phyloP scores from a whole-genome alignment of 2,888 invertebrate species.

The Gibbula magus region DNA sequence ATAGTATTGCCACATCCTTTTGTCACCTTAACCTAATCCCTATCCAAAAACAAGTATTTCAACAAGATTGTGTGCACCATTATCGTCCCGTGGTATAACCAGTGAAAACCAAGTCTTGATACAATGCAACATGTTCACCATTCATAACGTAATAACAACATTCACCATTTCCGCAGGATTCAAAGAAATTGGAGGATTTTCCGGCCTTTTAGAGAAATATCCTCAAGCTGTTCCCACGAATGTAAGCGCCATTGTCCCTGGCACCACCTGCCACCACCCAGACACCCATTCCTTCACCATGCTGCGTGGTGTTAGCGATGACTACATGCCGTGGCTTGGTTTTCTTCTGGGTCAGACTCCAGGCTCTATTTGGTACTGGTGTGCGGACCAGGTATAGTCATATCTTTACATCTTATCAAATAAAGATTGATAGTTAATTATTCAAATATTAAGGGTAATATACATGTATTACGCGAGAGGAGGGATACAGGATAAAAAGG shows the following conservation, averaged over 20 bases:
- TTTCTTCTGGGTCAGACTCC: constrained; percentile 77
- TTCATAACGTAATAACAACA: background rate
- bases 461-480: no score
- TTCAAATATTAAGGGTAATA: no score
- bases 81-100: no score
- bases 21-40: no score
- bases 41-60: no score
- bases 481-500: no score
- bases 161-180: constrained; percentile 69
- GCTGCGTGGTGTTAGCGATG: constrained; percentile 73
- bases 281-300: constrained; percentile 75
- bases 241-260: constrained; percentile 48
- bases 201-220: constrained; percentile 73
- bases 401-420: no score
- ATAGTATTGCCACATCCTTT: no score
- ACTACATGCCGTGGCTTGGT: constrained; percentile 78
- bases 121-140: no score
- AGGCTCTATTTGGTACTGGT: constrained; percentile 78
- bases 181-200: constrained; percentile 75
- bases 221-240: constrained; percentile 73
- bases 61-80: no score
- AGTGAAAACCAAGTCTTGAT: no score
- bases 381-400: constrained; percentile 74
- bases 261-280: constrained; percentile 71
- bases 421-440: no score